Base-by-base conservation (phyloP, 2,888 invertebrate species). In the Rhagium mordax region DNA sequence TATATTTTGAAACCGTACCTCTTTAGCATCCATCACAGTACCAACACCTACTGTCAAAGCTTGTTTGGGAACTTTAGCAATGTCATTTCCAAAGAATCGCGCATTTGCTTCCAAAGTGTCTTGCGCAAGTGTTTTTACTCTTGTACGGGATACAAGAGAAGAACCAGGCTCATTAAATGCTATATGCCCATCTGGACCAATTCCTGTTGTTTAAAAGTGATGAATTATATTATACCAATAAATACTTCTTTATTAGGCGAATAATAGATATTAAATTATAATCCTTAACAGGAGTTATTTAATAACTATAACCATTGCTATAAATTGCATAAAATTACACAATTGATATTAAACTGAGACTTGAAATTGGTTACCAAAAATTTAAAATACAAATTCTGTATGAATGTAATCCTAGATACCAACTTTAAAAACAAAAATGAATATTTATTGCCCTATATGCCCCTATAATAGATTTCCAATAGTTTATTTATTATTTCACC, bases 161-260 rank as follows among this genome's bases (percentile, higher is more conserved):
- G 98, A 98, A 65, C 99, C 99, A 0, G 99, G 99, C 89, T 99
- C 99, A 89, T 99, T 99, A 89, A 99, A 99, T 27, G 99, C 99
- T 86, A 99, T 98, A 89, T 99, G 99, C 0, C 99, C 99, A 89
- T 99, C 99, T n/a, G 98, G 98, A 0, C 99, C 99, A 87, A 99
- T 99, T 74, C 97, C 96, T 95, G 64, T 66, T 57, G 15, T 47
- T 53, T 10, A 53, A 53, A 20, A 53, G 16, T 24, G 4, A 16
- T 16, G 3, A 53, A 16, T 18, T 41, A 41, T 3, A 41, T 41
- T n/a, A n/a, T n/a, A n/a, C n/a, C n/a, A n/a, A n/a, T n/a, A n/a
- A n/a, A 41, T 15, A 41, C 41, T 8, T 41, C 41, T 41, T 41
- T 41, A 24, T 4, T 4, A 6, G 24, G 6, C 24, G 6, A 24